Evolutionary conservation across 1,140 invertebrate species (phyloP), one percentile per base, ranked within the genome.

Genomic region (Bradynema listronoti): DNA sequence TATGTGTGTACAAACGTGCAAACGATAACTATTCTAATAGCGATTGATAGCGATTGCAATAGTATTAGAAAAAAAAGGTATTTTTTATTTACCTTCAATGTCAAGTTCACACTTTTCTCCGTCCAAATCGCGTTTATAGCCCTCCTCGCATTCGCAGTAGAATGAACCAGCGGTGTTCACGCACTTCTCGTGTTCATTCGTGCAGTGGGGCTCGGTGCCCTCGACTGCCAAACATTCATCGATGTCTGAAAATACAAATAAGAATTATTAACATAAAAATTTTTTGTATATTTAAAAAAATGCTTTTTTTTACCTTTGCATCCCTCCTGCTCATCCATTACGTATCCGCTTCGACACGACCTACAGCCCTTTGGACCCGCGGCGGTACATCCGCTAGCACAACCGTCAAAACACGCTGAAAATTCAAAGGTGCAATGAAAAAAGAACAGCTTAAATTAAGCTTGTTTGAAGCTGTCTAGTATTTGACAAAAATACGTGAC

Each of bases 121-220:
- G 1, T 66, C 70, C 2, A 61, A 63, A 33, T 70, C 56, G 39
- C 68, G 46, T 39, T 66, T 65, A n/a, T 55, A 79, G 2, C 78
- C 78, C 4, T 68, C 55, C 5, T 56, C 65, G 71, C 80, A 80
- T 22, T 71, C 65, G 65, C 93, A 97, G 19, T 81, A 79, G 77
- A 85, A 92, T 0, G 88, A 87, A 25, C 93, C 94, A 65, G 90
- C 86, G 41, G 85, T 88, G 79, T 97, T 97, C 0, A 91, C 82
- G 78, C 94, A 97, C 75, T 92, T 94, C 74, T 94, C 83, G 75
- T 87, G 85, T 4, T 80, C 80, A 24, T 82, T 82, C 11, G 4
- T 19, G 54, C 68, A 73, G 25, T 58, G 63, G 33, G 51, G n/a
- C n/a, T n/a, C n/a, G n/a, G n/a, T n/a, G 11, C 78, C 71, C 0